Evolutionary conservation across 2,888 invertebrate genomes (phyloP), one percentile per base, ranked within the genome.

Genomic region (Troglohyphantes excavatus): DNA sequence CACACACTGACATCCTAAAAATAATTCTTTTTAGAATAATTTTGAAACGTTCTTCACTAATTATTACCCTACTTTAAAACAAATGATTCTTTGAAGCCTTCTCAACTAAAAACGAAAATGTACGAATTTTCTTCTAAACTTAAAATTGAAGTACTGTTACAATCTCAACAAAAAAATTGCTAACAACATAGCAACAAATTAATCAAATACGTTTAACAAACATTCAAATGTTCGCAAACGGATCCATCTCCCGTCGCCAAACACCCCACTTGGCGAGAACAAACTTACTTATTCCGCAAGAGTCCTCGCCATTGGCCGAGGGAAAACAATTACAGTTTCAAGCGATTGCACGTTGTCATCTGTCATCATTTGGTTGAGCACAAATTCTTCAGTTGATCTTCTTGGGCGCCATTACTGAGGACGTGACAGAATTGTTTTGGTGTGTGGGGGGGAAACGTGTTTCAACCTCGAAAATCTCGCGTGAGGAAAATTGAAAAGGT

Each of bases 311-410:
- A n/a, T n/a, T n/a, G n/a, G n/a, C n/a, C n/a, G n/a, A n/a, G n/a
- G 13, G 46, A 46, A 67, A 65, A 67, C 65, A 79, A 63, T 79
- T 79, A 61, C 61, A 39, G 63, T 19, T 46, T 61, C 33, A 67
- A 26, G 3, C 39, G 67, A 79, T 79, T 67, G 27, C 67, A 79
- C 9, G 79, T 33, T 76, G 76, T 79, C 79, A 79, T 67, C 67
- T 43, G 46, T 59, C 43, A 46, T 79, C 46, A 79, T 67, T 53
- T 67, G 67, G 29, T 19, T 23, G 19, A 13, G 27, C 13, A 26
- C 13, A 43, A 46, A 76, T 79, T 43, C 46, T 27, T 26, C 2
- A n/a, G 9, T 13, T n/a, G 13, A 23, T 63, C 43, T 29, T 39
- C 46, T n/a, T n/a, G 5, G 46, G 21, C 27, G 46, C 46, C 63